Conservation (phyloP, 2,113 vertebrate species). For the Salminus brasiliensis region DNA sequence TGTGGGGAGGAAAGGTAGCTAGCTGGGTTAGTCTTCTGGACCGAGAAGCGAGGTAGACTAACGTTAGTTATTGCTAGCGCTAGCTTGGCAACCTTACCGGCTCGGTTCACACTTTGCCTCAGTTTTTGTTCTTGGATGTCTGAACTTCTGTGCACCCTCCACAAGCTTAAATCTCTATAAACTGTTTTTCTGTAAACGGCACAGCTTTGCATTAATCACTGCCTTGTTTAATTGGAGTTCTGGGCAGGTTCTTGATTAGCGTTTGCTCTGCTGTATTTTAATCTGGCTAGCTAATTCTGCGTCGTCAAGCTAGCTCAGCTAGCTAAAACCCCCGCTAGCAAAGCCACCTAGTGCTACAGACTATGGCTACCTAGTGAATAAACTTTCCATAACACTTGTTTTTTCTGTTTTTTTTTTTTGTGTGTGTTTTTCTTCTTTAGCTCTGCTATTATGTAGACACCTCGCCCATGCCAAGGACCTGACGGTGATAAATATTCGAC, state of each 20-base stretch:
- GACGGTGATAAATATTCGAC: background rate
- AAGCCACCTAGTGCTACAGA: background rate
- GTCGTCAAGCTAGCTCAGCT: conserved; percentile 22
- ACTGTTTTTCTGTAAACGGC: background rate
- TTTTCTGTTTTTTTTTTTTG: too few relatives aligned
- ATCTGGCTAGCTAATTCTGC: background rate
- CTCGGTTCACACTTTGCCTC: background rate
- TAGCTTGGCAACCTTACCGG: background rate
- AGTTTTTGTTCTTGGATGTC: background rate
- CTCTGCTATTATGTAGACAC: background rate
- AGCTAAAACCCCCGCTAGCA: background rate
- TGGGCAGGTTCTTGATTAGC: background rate
- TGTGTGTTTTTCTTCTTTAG: background rate
- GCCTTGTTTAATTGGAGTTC: background rate
- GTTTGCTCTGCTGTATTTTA: background rate
- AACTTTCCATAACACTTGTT: background rate
- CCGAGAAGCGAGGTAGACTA: background rate
- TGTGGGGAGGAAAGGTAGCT: background rate
- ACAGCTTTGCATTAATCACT: background rate
- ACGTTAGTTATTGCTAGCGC: too few relatives aligned
- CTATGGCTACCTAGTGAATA: too few relatives aligned
- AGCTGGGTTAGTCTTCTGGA: background rate
- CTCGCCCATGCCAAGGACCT: background rate
- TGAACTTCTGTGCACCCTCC: background rate
- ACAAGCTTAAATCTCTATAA: background rate